Percentiles rank a stretch among this genome's conserved stretches.
Evolutionary conservation across 2,113 vertebrate species (phyloP).

Genomic region (Synodontis membranacea): DNA sequence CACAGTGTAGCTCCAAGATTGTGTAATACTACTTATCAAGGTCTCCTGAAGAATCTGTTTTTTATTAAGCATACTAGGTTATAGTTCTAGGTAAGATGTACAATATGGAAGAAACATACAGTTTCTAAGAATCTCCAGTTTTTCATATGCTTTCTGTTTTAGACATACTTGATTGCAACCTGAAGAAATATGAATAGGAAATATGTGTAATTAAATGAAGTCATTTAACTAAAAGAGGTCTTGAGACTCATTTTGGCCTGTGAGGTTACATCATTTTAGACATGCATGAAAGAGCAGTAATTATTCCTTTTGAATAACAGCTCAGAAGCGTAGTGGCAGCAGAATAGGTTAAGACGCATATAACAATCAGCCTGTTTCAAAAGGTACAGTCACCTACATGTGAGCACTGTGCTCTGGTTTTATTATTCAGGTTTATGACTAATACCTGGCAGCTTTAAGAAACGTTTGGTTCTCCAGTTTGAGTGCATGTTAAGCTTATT

Average conservation of each 20-base stretch:
- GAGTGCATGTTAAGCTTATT: not conserved
- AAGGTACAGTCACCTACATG: not conserved
- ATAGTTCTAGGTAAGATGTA: not conserved
- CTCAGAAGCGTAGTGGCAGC: conserved; percentile 15
- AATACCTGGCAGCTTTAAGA: not conserved
- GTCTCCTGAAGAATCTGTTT: not conserved
- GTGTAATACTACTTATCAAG: not conserved
- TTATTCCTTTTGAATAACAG: conserved; percentile 9
- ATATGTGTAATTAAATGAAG: not conserved
- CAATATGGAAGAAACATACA: conserved; percentile 49
- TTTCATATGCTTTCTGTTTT: conserved; percentile 50
- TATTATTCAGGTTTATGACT: not conserved
- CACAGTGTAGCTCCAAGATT: not conserved
- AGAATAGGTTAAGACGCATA: not conserved
- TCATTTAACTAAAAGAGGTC: not conserved
- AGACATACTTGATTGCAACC: conserved; percentile 65
- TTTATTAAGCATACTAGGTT: not conserved
- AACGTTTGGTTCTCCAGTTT: not conserved
- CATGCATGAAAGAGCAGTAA: conserved; percentile 2
- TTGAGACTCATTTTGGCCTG: not conserved
- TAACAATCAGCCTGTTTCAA: not conserved
- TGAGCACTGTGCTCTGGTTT: not conserved
- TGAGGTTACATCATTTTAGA: not conserved
- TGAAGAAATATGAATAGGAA: conserved; percentile 35
- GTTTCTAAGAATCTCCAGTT: conserved; percentile 55